Evolutionary conservation across 2,888 invertebrate genomes (phyloP), one percentile per base, ranked within the genome.

Genomic region (Chloroclysta siterata): DNA sequence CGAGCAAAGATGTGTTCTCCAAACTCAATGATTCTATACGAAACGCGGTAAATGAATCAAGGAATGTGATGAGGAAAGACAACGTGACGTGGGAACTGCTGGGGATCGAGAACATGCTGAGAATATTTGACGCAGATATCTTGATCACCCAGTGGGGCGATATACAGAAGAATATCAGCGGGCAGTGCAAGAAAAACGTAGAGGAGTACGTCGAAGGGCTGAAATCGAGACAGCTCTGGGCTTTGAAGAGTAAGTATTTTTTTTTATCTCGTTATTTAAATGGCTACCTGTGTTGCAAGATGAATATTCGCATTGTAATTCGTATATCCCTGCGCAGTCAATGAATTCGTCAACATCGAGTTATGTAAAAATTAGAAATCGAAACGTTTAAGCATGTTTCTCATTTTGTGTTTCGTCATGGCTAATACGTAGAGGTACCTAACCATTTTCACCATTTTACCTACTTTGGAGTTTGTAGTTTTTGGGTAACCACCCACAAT

Each of bases 211-310:
- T 96, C 46, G 87, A 90, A 11, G 95, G 95, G 1, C 85, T 96
- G 41, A 79, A 82, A 60, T 89, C 90, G 52, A 94, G 94, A 57
- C 89, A 94, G 56, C 88, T 94, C 10, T 96, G 96, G 96, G 96
- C 96, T 6, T 91, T 95, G 51, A 95, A 95, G 85, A 95, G 96
- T 96, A 85, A 95, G 95, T 44, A 39, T 36, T 13, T 57, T 50
- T 5, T 33, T 10, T 15, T 33, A n/a, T 8, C 3, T 36, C 13
- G 11, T 39, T 41, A 39, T n/a, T n/a, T n/a, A n/a, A 13, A 41
- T 39, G 17, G 14, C 14, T 36, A 33, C 44, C 17, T 11, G 47
- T 22, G 22, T 14, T 10, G 51, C 33, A 11, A 14, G 15, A 50
- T 50, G 36, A 36, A 33, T 14, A 36, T 33, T 51, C 33, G 33